These are phyloP conservation scores for Crotophaga sulcirostris DNA, from an alignment of 2,113 vertebrate genomes.

Conservation along the genomic window DNA sequence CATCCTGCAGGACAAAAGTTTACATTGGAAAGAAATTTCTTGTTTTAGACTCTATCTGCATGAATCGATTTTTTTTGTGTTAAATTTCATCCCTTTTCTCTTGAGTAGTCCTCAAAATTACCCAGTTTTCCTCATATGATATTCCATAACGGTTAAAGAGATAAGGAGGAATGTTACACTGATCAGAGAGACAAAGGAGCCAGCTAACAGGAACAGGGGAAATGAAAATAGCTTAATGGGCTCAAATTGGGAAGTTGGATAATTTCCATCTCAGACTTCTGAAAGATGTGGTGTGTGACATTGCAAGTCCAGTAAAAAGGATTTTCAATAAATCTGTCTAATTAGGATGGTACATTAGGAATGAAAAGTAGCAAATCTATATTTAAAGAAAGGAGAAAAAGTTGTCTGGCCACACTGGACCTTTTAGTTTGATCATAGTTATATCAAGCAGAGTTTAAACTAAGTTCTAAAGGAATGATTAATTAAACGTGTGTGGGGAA, in stretches of 20 bases:
- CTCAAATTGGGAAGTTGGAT: slow-evolving; percentile 51
- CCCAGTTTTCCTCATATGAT: not conserved
- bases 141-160: not conserved
- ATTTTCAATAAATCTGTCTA: slow-evolving; percentile 58
- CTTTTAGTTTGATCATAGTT: slow-evolving; percentile 39
- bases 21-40: not conserved
- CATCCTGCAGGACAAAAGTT: not conserved
- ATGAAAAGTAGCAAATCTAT: slow-evolving; percentile 52
- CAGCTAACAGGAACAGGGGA: not conserved
- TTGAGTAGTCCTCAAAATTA: not conserved
- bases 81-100: not conserved
- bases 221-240: slow-evolving; percentile 35
- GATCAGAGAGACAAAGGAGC: not conserved
- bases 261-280: slow-evolving; percentile 40
- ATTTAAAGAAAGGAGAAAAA: slow-evolving; percentile 37
- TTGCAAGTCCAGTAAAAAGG: slow-evolving; percentile 46
- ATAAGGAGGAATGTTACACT: not conserved
- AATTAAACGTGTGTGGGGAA: not conserved
- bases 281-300: slow-evolving; percentile 16
- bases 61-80: not conserved
- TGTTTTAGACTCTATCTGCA: not conserved
- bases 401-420: not conserved
- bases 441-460: slow-evolving; percentile 13
- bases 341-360: slow-evolving; percentile 20
- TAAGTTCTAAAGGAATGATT: slow-evolving; percentile 11